A percentile compares a stretch with the other conserved stretches of the same genome.
These are phyloP conservation scores for Phataginus tetradactyla DNA, from an alignment of 2,797 vertebrate species.

Conservation along the genomic window DNA sequence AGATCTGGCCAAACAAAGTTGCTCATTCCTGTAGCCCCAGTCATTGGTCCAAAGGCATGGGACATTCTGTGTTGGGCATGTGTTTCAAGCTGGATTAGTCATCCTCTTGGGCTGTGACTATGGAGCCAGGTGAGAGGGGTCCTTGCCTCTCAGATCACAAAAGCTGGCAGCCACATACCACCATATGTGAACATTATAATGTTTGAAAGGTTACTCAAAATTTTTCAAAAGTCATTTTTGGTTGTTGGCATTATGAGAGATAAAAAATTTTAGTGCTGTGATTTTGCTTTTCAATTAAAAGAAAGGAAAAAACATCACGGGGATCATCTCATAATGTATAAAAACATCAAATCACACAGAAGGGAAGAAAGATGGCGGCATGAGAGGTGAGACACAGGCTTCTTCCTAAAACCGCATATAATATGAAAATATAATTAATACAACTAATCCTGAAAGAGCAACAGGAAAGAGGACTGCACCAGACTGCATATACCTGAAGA, in stretches of 20 bases:
- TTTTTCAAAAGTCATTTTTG: not conserved
- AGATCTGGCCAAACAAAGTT: not conserved
- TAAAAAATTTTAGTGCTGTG: not conserved
- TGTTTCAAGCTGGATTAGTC: not conserved
- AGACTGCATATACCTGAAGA: too few species aligned
- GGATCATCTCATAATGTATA: not conserved
- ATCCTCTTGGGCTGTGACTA: not conserved
- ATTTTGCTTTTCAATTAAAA: not conserved
- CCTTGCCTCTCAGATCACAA: not conserved
- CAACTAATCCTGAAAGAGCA: too few species aligned
- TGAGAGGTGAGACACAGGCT: too few species aligned
- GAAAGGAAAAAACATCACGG: not conserved
- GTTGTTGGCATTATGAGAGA: not conserved
- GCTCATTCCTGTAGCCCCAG: not conserved
- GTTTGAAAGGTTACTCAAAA: not conserved
- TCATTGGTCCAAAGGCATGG: not conserved
- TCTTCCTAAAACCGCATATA: too few species aligned
- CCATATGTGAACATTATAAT: not conserved
- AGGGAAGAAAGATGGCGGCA: too few species aligned
- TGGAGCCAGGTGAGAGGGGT: not conserved
- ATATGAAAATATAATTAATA: too few species aligned
- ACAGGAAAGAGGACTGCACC: too few species aligned
- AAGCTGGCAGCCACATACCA: not conserved
- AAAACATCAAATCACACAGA: not conserved
- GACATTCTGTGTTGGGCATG: not conserved